phyloP scores from a whole-genome alignment of 2,797 vertebrate genomes.

The Ciconia nigra region DNA sequence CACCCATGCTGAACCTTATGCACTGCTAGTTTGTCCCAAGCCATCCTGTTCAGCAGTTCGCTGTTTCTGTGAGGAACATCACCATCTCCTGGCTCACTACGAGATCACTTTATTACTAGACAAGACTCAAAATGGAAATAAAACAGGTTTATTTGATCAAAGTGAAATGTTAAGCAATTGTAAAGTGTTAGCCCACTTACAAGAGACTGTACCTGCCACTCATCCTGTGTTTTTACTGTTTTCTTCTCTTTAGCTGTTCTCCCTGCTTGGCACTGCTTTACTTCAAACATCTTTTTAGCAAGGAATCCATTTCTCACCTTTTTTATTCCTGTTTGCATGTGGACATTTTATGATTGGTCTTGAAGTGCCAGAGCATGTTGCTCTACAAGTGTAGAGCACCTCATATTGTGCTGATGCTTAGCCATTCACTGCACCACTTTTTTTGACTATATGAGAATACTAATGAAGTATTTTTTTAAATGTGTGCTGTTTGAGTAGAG shows the following conservation, averaged over 20 bases:
- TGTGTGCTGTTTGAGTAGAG: not conserved
- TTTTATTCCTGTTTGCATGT: not conserved
- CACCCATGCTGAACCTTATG: fast-evolving
- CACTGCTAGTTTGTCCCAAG: not conserved
- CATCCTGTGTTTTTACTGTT: not conserved
- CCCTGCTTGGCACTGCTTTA: not conserved
- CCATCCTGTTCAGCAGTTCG: not conserved
- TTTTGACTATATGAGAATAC: not conserved
- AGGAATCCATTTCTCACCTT: not conserved
- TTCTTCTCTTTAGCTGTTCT: not conserved
- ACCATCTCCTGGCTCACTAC: not conserved
- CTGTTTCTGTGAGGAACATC: not conserved
- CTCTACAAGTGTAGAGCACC: not conserved
- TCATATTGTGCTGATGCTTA: not conserved
- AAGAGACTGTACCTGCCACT: not conserved
- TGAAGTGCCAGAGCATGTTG: not conserved
- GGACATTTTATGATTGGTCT: not conserved
- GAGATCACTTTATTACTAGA: not conserved
- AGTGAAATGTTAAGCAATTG: not conserved
- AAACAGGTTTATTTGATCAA: not conserved
- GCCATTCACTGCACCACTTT: not conserved
- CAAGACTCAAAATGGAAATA: not conserved
- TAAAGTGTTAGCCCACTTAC: not conserved
- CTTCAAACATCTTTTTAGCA: not conserved
- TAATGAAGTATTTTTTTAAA: not conserved